Evolutionary conservation across 2,113 vertebrate genomes (phyloP), one percentile per base, ranked within the genome.

Genomic region (Fregata magnificens): DNA sequence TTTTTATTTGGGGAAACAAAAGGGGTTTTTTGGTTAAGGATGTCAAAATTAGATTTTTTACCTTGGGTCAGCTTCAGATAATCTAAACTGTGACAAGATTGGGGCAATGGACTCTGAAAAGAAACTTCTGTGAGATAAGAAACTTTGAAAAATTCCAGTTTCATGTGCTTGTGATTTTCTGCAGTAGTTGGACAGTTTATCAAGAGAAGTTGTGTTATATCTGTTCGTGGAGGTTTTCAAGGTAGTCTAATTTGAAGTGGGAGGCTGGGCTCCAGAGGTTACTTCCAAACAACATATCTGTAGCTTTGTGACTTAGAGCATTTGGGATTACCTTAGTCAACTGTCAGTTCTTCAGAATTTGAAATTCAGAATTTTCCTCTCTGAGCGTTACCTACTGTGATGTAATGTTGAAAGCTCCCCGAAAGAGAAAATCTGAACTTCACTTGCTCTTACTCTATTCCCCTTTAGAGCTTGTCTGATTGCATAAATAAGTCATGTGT

Each of bases 21-120:
- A 34, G 8, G 6, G 1, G 0, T 0, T 28, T 73, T 93, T 71
- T 73, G 4, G 6, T 55, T 72, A 74, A 82, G 13, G 16, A 16
- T 52, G 10, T 26, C 9, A 74, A 65, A 82, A 45, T 63, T n/a
- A 63, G 13, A 16, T 67, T 82, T 42, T 42, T 90, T 47, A n/a
- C 8, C 9, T 84, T 2, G 0, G 9, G 4, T 65, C 18, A 66
- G 18, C 20, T 88, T 93, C 52, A 79, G 47, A 40, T 9, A 84
- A 59, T 63, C n/a, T 21, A 40, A 79, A 45, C 15, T 8, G 7
- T 63, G 56, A 28, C 5, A 50, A 59, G 17, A 16, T 0, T 50
- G 34, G 21, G 22, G 3, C 13, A 74, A 17, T 2, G 0, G 8
- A 12, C 18, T 88, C 11, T 36, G 40, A 65, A 42, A 61, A 77